These are phyloP conservation scores for Paratilapia polleni DNA, from an alignment of 2,113 vertebrate species.

Conservation along the genomic window DNA sequence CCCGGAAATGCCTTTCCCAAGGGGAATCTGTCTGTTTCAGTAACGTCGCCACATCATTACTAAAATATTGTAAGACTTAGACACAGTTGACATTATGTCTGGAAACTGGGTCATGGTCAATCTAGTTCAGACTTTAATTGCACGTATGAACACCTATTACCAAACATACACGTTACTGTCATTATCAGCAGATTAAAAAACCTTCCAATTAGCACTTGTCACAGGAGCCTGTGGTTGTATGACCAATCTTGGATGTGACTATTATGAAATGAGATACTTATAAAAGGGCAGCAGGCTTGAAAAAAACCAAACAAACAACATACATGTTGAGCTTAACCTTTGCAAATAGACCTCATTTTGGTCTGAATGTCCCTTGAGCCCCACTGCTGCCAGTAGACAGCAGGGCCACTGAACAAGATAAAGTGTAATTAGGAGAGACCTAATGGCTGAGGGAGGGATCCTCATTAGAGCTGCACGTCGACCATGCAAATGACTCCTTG, in stretches of 20 bases:
- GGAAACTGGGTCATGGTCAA: not conserved
- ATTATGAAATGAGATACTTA: too few relatives aligned
- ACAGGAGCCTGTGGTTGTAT: too few relatives aligned
- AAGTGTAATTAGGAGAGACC: constrained; percentile 55
- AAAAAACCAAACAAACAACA: too few relatives aligned
- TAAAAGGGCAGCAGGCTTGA: not conserved
- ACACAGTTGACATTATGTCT: not conserved
- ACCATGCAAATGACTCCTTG: constrained; percentile 52
- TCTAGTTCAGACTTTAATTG: not conserved
- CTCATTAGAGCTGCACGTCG: constrained; percentile 58
- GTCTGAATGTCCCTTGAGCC: constrained; percentile 48
- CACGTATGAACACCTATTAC: not conserved
- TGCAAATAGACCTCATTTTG: constrained; percentile 37
- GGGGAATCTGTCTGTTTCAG: constrained; percentile 18
- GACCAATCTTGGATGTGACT: too few relatives aligned
- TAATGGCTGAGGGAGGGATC: constrained; percentile 62
- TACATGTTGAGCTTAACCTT: not conserved
- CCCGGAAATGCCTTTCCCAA: constrained; percentile 2
- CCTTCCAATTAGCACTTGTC: too few relatives aligned
- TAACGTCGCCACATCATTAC: not conserved
- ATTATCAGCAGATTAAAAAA: too few relatives aligned
- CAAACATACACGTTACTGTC: too few relatives aligned
- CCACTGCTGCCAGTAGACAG: not conserved
- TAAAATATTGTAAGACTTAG: not conserved
- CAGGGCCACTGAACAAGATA: constrained; percentile 44